A percentile compares a stretch with the other conserved stretches of the same genome.
Conservation (phyloP, 2,113 vertebrate species). For the Cavia aperea region DNA sequence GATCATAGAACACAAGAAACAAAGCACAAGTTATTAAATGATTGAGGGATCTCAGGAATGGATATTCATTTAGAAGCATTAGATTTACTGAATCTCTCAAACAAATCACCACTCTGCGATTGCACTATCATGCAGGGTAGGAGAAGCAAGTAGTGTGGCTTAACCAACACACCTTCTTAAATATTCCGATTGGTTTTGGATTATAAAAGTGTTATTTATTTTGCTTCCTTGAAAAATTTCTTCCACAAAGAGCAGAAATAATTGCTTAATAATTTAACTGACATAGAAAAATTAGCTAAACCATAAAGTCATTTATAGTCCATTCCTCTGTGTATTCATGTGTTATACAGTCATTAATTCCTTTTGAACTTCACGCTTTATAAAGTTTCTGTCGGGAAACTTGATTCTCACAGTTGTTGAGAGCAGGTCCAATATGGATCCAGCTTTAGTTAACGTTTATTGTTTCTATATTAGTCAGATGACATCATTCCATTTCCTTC, state of each 20-base stretch:
- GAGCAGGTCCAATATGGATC: neutral
- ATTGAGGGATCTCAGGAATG: neutral
- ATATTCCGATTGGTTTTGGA: neutral
- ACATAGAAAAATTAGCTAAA: slow-evolving; percentile 20
- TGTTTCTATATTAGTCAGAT: neutral
- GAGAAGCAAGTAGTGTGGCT: neutral
- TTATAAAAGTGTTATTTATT: slow-evolving; percentile 16
- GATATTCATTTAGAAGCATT: neutral
- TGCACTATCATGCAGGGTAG: fast-evolving
- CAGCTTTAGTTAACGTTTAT: neutral
- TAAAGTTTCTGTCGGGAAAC: neutral
- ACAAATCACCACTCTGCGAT: neutral
- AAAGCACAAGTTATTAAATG: neutral
- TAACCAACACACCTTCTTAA: neutral
- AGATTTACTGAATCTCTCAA: neutral
- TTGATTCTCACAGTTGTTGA: neutral
- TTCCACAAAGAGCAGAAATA: neutral
- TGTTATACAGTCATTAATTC: neutral
- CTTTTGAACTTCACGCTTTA: neutral
- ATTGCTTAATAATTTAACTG: neutral
- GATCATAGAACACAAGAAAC: neutral
- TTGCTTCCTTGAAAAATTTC: neutral
- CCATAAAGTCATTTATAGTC: neutral
- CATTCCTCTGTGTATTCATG: neutral
- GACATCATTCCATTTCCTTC: slow-evolving; percentile 6